These are phyloP conservation scores for Oriolus oriolus DNA, from an alignment of 2,113 vertebrate species.

Conservation along the genomic window DNA sequence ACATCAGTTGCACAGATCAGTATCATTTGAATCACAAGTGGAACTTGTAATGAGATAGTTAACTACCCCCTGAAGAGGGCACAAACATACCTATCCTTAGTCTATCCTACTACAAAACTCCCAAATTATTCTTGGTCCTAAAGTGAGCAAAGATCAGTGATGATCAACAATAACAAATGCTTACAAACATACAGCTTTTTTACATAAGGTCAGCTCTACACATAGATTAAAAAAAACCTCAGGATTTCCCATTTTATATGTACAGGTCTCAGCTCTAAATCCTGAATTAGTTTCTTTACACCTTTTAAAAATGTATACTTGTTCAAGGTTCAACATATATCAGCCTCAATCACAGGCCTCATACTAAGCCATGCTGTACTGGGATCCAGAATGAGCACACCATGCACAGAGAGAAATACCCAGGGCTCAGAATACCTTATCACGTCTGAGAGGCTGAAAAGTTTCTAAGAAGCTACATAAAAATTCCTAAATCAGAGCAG, in stretches of 20 bases:
- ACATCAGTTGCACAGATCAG: background rate
- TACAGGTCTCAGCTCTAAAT: background rate
- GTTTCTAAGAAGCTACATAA: background rate
- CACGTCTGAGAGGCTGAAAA: background rate
- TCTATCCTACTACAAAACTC: background rate
- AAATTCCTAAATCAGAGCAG: background rate
- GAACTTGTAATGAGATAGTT: background rate
- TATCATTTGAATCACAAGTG: background rate
- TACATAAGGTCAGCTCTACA: background rate
- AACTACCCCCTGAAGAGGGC: background rate
- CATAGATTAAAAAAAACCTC: background rate
- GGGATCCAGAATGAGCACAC: background rate
- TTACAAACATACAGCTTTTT: background rate
- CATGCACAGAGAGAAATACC: background rate
- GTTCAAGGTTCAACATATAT: background rate
- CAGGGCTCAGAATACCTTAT: background rate
- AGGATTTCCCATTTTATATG: background rate
- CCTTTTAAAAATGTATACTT: background rate
- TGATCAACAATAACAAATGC: background rate
- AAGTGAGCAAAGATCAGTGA: background rate
- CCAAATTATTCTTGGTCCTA: background rate
- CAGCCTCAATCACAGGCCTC: background rate
- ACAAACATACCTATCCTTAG: background rate
- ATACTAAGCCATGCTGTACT: background rate
- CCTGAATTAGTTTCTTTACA: background rate